Base-by-base conservation (phyloP, 2,113 vertebrate genomes). In the Hirundichthys speculiger region DNA sequence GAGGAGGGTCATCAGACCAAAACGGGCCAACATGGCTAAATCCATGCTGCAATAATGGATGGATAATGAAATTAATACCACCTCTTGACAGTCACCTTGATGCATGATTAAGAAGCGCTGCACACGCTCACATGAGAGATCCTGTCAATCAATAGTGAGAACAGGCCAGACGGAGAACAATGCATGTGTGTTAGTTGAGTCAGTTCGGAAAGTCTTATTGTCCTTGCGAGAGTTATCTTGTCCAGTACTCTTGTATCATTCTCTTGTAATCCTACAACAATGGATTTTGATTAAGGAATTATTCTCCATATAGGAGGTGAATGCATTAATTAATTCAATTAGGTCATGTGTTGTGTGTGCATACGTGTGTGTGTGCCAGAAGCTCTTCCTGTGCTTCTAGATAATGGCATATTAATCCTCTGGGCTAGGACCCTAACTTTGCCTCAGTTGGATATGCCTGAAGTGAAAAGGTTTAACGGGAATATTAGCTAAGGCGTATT, bases 351-450 rank as follows among this genome's bases (percentile, higher is more conserved):
- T 8, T 58, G 58, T 51, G 46, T 54, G 53, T 38, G 40, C 11
- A 10, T 34, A 10, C 11, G 45, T 47, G 58, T 38, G 42, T 41
- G 46, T 20, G 71, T 38, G 73, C 46, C 43, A 67, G 61, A 7
- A 63, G 46, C 80, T 73, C 22, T 70, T 67, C 65, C 55, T 58
- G 64, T 56, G 51, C 40, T 43, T 62, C 38, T 57, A 40, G 64
- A 70, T 84, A 79, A 83, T 79, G 76, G 62, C 38, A 30, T 42
- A 72, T 68, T 81, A 85, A 82, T 87, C 80, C 79, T 80, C 51
- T 48, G 39, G 41, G 75, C 48, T 41, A 40, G 63, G 41, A 69
- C 74, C 73, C 58, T 75, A 96, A 95, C 93, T 94, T 94, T 93
- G 84, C 76, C 80, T 47, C 56, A 51, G 43, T 39, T 47, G 67